Evolutionary conservation across 2,888 invertebrate species (phyloP).

Genomic region (Coronaproctus castanopsis): DNA sequence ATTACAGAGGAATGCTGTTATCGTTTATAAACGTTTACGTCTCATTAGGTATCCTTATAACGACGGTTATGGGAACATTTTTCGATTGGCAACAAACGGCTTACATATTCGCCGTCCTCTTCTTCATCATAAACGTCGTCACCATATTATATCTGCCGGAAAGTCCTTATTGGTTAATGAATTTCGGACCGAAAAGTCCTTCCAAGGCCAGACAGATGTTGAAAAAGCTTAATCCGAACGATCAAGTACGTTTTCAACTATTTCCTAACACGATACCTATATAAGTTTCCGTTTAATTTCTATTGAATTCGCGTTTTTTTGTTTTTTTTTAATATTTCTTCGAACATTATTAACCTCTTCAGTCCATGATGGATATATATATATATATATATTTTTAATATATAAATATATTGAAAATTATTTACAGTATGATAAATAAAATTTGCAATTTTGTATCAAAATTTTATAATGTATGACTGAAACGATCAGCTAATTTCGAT

Average conservation of each 20-base stretch:
- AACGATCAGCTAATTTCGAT: too few relatives aligned
- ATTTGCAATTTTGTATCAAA: too few relatives aligned
- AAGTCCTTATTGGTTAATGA: conserved; percentile 35
- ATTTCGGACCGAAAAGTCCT: conserved; percentile 14
- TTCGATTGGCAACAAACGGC: conserved; percentile 33
- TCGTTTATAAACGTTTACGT: conserved; percentile 37
- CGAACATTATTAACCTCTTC: background rate
- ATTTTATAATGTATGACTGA: too few relatives aligned
- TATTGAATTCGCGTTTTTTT: background rate
- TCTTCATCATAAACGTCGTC: conserved; percentile 24
- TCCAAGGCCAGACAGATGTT: conserved; percentile 13
- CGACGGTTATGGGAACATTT: conserved; percentile 30
- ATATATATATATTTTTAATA: too few relatives aligned
- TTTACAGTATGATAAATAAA: too few relatives aligned
- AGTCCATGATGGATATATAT: too few relatives aligned
- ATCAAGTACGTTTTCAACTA: conserved; percentile 5
- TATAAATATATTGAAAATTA: too few relatives aligned
- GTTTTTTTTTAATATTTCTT: background rate
- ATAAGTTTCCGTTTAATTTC: too few relatives aligned
- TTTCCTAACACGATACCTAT: too few relatives aligned
- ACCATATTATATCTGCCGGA: conserved; percentile 31
- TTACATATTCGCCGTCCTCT: conserved; percentile 25
- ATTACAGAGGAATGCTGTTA: conserved; percentile 33
- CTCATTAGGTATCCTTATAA: conserved; percentile 35
- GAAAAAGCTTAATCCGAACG: conserved; percentile 14